Evolutionary conservation across 2,113 vertebrate genomes (phyloP), one percentile per base, ranked within the genome.

Genomic region (Mandrillus leucophaeus): DNA sequence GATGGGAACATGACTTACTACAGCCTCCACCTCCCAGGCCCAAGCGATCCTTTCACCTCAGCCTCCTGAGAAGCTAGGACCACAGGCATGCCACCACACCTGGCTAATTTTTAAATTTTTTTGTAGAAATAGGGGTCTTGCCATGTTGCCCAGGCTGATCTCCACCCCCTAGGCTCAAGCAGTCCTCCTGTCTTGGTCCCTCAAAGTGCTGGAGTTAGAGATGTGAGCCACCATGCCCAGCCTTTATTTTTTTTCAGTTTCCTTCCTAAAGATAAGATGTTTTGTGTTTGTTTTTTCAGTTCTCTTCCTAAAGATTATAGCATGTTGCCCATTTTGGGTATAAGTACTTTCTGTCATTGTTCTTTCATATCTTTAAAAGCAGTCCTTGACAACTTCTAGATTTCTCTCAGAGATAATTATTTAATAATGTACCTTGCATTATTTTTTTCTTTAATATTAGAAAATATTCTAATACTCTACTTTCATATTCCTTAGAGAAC

Each of bases 381-480:
- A 73, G 43, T n/a, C 61, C 16, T 81, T 90, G 27, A 70, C 84
- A 50, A 45, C 20, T 55, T 57, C 27, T 75, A 40, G 76, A 45
- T 66, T 35, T 45, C 43, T 40, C 52, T 27, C 27, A 45, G 14
- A 83, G 35, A 30, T 38, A 81, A 88, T 96, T 25, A 55, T 73
- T 95, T 96, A 81, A 40, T 90, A 78, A 90, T 4, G 8, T 79
- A 89, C 76, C 90, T 97, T 92, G 61, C n/a, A 11, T 79, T 89
- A 70, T 95, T 93, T 61, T 61, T 87, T 94, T 9, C 48, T 83
- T 94, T 88, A 94, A 75, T 72, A 83, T 79, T 94, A 86, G 68
- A 93, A 91, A 55, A 20, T 70, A 66, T 32, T 90, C 32, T 89
- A 72, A 87, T 86, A 93, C 13, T 95, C 45, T 83, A 82, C 4